Base-by-base conservation (phyloP, 53 echinoderm and acorn worm genomes). In the Echinarachnius parma region DNA sequence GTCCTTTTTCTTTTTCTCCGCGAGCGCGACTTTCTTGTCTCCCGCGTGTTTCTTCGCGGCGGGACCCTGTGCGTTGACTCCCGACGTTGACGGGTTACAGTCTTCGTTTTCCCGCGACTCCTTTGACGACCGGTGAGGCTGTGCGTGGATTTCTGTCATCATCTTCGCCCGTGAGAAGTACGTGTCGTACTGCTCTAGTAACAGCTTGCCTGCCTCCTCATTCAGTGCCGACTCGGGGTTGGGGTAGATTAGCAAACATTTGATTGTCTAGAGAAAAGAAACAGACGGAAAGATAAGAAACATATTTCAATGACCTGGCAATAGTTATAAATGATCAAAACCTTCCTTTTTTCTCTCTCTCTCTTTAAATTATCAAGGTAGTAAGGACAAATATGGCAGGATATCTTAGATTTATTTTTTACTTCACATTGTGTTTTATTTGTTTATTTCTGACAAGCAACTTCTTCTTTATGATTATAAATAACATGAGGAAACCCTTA, bases 191-290 rank as follows among this genome's bases (percentile, higher is more conserved):
- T 96, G 96, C 85, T 96, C 96, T 59, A 91, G 46, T 47, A 96
- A 77, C 13, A 96, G 80, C 25, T 82, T 91, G 26, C 96, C 96
- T 1, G 96, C 96, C 63, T 96, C 96, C 56, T 96, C 96, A 42
- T 96, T 96, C n/a, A 96, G 74, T 11, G 96, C 96, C 25, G 96
- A 96, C 76, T 96, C 96, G 3, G 96, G 91, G 76, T 96, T 96
- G 4, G 96, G 96, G 64, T 96, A 96, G 57, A 96, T 96, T 2
- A 96, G 91, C 55, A 96, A 77, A 61, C 96, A 96, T 70, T 96
- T 96, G 47, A 96, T 91, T 4, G 96, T 96, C 96, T 96, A 85
- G 34, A 47, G 42, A 48, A 4, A 52, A 70, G 53, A 69, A 64
- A 42, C 16, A 33, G 8, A 61, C 20, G 35, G 7, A 35, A 35